Evolutionary conservation across 2,797 vertebrate species (phyloP).

Genomic region (Halcyon chelicuti): DNA sequence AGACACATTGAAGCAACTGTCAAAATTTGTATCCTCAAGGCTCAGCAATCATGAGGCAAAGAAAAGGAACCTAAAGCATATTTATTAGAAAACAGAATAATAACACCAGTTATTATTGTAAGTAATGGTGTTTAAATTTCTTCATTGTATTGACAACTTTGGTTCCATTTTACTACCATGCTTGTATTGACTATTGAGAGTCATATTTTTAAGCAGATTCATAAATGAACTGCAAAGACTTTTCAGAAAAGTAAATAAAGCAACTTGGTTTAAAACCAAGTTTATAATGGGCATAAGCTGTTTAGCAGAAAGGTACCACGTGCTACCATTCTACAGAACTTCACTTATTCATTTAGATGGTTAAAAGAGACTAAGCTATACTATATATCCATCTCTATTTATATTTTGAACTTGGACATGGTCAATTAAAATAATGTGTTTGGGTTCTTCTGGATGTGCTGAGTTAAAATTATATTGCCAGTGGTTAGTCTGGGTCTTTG

Average conservation of each 20-base stretch:
- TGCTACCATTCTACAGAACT: not conserved
- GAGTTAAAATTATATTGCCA: not conserved
- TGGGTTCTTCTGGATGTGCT: not conserved
- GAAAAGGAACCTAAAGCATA: not conserved
- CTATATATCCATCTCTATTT: not conserved
- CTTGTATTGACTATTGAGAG: not conserved
- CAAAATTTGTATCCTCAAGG: not conserved
- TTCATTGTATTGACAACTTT: not conserved
- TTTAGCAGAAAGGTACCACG: not conserved
- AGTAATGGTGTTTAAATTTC: not conserved
- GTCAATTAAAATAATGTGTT: not conserved
- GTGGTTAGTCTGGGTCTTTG: not conserved
- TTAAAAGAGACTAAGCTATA: not conserved
- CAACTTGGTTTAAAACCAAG: not conserved
- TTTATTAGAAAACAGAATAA: not conserved
- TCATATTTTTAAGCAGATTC: not conserved
- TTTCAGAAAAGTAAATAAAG: not conserved
- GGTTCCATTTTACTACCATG: not conserved
- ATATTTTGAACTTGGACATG: conserved; percentile 18
- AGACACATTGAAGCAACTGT: not conserved
- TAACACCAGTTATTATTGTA: not conserved
- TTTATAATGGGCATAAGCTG: not conserved
- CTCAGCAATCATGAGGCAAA: not conserved
- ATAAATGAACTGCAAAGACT: not conserved
- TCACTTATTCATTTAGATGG: not conserved